phyloP scores from a whole-genome alignment of 2,113 vertebrate species.

The Urocynchramus pylzowi region DNA sequence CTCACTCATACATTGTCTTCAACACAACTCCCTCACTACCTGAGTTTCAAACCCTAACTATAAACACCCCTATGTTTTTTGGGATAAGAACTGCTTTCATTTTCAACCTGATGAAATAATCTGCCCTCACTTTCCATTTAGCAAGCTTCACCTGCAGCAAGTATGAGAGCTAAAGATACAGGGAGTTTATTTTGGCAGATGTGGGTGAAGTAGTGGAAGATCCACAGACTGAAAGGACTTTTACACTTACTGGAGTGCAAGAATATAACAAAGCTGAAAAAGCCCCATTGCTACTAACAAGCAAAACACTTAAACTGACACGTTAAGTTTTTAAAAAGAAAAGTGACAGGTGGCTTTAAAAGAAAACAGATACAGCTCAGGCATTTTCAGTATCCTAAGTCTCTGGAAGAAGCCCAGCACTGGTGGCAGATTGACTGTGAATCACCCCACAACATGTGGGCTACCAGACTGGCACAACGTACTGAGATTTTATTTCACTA shows the following conservation, averaged over 20 bases:
- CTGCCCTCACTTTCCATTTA: not conserved
- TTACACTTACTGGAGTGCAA: not conserved
- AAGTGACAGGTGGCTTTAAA: not conserved
- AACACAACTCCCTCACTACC: not conserved
- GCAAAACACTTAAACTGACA: not conserved
- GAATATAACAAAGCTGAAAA: not conserved
- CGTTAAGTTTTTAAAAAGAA: not conserved
- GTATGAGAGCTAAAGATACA: accelerated
- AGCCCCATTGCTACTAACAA: not conserved
- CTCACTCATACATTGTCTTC: not conserved
- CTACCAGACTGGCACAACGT: not conserved
- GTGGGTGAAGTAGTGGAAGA: not conserved
- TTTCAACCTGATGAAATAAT: not conserved
- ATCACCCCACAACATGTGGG: not conserved
- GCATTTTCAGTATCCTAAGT: not conserved
- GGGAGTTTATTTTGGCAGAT: not conserved
- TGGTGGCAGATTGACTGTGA: not conserved
- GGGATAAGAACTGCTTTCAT: not conserved
- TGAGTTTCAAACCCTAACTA: not conserved
- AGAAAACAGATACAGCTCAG: not conserved
- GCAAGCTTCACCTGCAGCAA: not conserved
- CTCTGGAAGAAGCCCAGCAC: not conserved
- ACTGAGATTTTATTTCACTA: not conserved
- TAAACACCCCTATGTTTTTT: not conserved
- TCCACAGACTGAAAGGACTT: not conserved